Percentiles rank a stretch among this genome's conserved stretches.
Evolutionary conservation across 2,888 invertebrate species (phyloP).

Genomic region (Trichogramma dendrolimi): DNA sequence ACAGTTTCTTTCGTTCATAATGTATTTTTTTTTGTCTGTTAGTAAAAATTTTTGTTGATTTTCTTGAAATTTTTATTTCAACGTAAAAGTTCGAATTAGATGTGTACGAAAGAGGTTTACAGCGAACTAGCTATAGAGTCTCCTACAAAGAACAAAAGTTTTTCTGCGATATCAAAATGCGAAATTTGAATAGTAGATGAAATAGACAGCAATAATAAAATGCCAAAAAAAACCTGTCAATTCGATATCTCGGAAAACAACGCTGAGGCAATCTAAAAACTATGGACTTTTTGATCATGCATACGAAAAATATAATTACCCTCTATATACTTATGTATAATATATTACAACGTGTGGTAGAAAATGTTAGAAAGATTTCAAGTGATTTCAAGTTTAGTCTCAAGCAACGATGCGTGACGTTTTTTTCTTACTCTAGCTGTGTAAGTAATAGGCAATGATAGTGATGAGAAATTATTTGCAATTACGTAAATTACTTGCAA

Average conservation of each 20-base stretch:
- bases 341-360: constrained; percentile 4
- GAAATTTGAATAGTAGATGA: constrained; percentile 36
- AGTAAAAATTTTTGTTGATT: neutral
- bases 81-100: constrained; percentile 29
- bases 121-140: constrained; percentile 32
- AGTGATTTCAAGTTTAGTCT: neutral
- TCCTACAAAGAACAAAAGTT: constrained; percentile 36
- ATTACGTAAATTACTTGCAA: constrained; percentile 10
- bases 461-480: constrained; percentile 20
- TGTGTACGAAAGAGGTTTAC: constrained; percentile 20
- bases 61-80: neutral
- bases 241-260: constrained; percentile 48
- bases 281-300: constrained; percentile 54
- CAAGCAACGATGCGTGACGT: constrained; percentile 22
- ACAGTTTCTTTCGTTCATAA: constrained; percentile 28
- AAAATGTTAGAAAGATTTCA: no score
- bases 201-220: no score
- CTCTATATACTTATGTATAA: constrained; percentile 39
- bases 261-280: constrained; percentile 53
- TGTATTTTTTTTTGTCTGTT: constrained; percentile 19
- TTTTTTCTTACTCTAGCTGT: constrained; percentile 18
- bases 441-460: constrained; percentile 19
- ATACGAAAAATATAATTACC: constrained; percentile 37
- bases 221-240: constrained; percentile 11
- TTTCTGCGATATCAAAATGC: constrained; percentile 25